phyloP scores from a whole-genome alignment of 2,888 invertebrate genomes.

The Hypomecis punctinalis region DNA sequence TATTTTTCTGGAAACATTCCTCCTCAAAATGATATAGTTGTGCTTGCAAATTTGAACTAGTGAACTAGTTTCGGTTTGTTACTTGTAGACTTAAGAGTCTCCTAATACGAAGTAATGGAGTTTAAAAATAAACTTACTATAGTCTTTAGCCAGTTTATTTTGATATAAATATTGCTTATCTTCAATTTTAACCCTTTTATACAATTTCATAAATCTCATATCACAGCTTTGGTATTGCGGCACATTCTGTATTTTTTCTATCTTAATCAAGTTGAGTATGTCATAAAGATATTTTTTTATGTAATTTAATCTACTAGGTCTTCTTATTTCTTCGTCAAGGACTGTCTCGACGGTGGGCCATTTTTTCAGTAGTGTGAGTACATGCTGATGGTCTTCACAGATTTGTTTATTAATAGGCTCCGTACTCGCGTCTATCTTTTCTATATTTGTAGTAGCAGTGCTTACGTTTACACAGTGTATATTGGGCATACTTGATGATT shows the following conservation, averaged over 20 bases:
- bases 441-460: slow-evolving; percentile 41
- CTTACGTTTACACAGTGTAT: slow-evolving; percentile 47
- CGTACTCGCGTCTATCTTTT: slow-evolving; percentile 52
- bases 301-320: slow-evolving; percentile 30
- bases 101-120: neutral
- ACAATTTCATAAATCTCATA: slow-evolving; percentile 52
- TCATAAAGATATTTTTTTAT: slow-evolving; percentile 48
- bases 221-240: slow-evolving; percentile 50
- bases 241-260: slow-evolving; percentile 64
- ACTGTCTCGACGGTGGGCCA: slow-evolving; percentile 44
- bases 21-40: too few species aligned
- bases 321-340: slow-evolving; percentile 28
- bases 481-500: slow-evolving; percentile 53
- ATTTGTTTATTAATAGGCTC: slow-evolving; percentile 48
- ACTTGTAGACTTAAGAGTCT: neutral
- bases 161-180: slow-evolving; percentile 23
- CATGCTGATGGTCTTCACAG: slow-evolving; percentile 60
- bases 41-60: too few species aligned
- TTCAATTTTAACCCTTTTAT: slow-evolving; percentile 51
- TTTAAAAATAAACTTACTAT: slow-evolving; percentile 1
- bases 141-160: neutral
- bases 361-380: slow-evolving; percentile 51
- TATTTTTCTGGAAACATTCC: too few species aligned
- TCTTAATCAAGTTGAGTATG: slow-evolving; percentile 51
- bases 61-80: too few species aligned